Evolutionary conservation across 2,888 invertebrate species (phyloP), one percentile per base, ranked within the genome.

Genomic region (Halictus ligatus): DNA sequence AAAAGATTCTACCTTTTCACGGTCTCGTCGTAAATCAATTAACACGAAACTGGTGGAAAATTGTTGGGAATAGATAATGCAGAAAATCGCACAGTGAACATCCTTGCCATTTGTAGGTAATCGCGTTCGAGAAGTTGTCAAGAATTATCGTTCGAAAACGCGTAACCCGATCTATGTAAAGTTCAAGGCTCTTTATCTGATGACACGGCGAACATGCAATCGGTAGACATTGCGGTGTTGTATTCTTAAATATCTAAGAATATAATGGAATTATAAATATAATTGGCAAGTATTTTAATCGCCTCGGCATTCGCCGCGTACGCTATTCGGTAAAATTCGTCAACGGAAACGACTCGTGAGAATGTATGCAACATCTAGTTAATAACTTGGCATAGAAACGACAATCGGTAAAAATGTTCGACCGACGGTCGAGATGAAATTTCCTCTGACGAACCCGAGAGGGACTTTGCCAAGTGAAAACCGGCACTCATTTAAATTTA

Each of bases 171-270:
- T 67, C 29, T 18, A n/a, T 40, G n/a, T 50, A 69, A 18, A 35
- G n/a, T 78, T 69, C 35, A 18, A 78, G 73, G 73, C 46, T 21
- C 18, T 15, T 73, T 73, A 29, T 48, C 48, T 48, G 46, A 48
- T 48, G 48, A 48, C 21, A 21, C 5, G 43, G 1, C 73, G 18
- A 48, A 74, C 0, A 21, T 35, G 35, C 21, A 73, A 18, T 50
- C 29, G 21, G 50, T 12, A 50, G 40, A 43, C 21, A 73, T 73
- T 29, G 8, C 73, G 18, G 29, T 10, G 18, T 18, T 29, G 18
- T 73, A 50, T 35, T 35, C 12, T 35, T 21, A 21, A 50, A 50
- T 21, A 18, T 50, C 69, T 69, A 69, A 69, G 40, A 35, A 69
- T 40, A 69, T 43, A 69, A 50, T n/a, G 1, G 15, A 35, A 50